Conservation (phyloP, 1,140 invertebrate species). For the Theocolax elegans region DNA sequence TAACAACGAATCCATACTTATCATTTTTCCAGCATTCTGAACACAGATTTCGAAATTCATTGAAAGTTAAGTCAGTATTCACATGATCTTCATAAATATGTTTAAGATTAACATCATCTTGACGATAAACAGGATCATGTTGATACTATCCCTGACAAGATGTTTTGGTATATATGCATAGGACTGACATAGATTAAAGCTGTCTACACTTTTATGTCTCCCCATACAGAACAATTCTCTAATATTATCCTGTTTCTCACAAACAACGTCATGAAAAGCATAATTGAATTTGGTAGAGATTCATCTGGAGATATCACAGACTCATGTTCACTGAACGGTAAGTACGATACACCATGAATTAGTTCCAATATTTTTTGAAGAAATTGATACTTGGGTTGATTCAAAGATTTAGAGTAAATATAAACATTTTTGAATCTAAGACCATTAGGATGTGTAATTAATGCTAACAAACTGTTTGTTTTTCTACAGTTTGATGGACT, state of each 20-base stretch:
- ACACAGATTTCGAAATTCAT: conserved; percentile 53
- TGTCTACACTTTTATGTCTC: conserved; percentile 4
- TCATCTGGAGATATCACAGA: conserved; percentile 11
- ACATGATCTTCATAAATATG: conserved; percentile 63
- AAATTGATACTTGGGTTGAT: conserved; percentile 15
- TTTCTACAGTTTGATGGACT: conserved; percentile 48
- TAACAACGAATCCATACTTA: conserved; percentile 44
- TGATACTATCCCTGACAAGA: conserved; percentile 61
- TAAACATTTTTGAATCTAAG: conserved; percentile 50
- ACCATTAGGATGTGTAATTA: conserved; percentile 49
- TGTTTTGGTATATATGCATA: conserved; percentile 61
- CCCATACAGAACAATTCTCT: conserved; percentile 18
- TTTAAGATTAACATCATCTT: conserved; percentile 62
- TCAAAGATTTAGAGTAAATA: conserved; percentile 35
- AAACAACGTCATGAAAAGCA: not conserved
- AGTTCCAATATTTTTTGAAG: conserved; percentile 35
- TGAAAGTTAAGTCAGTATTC: conserved; percentile 54
- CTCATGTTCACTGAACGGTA: conserved; percentile 6
- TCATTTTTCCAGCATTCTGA: conserved; percentile 45
- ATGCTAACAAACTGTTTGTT: conserved; percentile 45
- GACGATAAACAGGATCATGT: conserved; percentile 61
- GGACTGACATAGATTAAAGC: conserved; percentile 48
- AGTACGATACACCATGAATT: conserved; percentile 49
- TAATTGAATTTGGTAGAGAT: conserved; percentile 6
- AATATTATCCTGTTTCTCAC: conserved; percentile 12